Evolutionary conservation across 2,888 invertebrate species (phyloP).

Genomic region (Leucozona laternaria): DNA sequence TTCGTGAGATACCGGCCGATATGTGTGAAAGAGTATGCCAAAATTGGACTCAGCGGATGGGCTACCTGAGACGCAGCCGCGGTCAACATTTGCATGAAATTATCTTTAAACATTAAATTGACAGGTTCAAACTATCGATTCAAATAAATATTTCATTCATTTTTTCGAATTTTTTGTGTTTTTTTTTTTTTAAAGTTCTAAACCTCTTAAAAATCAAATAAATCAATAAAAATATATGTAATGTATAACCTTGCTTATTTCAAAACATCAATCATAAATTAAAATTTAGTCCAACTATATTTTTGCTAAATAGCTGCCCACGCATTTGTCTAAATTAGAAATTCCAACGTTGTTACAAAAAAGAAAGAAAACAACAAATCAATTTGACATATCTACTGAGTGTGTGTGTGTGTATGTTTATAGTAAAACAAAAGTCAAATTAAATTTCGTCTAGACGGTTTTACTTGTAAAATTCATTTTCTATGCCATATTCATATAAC

Average conservation of each 20-base stretch:
- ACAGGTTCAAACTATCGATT: too few species aligned
- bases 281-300: conserved; percentile 30
- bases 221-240: too few species aligned
- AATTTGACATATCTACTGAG: conserved; percentile 42
- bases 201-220: too few species aligned
- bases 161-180: too few species aligned
- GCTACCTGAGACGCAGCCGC: too few species aligned
- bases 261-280: conserved; percentile 14
- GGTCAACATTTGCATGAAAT: too few species aligned
- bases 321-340: neutral
- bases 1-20: too few species aligned
- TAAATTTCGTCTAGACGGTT: conserved; percentile 64
- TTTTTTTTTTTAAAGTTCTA: too few species aligned
- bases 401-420: neutral
- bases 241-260: conserved; percentile 11
- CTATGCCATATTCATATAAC: conserved; percentile 19
- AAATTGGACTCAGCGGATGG: too few species aligned
- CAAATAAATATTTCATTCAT: too few species aligned
- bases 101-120: too few species aligned
- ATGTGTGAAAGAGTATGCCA: too few species aligned
- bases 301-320: conserved; percentile 18
- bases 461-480: conserved; percentile 66
- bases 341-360: conserved; percentile 53
- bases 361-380: neutral
- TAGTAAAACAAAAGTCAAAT: conserved; percentile 49